phyloP scores from a whole-genome alignment of 2,113 vertebrate species.

The Siphamia tubifer region DNA sequence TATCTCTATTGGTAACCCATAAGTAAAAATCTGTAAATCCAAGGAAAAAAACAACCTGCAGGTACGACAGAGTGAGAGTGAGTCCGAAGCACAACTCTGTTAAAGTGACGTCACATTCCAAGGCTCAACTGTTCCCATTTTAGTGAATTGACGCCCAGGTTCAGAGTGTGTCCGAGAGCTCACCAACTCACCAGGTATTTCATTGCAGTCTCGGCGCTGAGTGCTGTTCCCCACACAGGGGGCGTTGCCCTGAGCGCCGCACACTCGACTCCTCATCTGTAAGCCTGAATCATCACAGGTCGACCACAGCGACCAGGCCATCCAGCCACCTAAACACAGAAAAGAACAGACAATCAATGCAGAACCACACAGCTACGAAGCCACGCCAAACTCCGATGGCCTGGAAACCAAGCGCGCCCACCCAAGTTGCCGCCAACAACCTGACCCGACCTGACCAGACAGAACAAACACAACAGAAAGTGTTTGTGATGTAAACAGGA shows the following conservation, averaged over 20 bases:
- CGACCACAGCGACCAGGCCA: constrained; percentile 94
- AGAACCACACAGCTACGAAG: constrained; percentile 2
- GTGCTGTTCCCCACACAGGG: constrained; percentile 91
- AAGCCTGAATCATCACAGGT: constrained; percentile 87
- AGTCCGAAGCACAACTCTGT: too few relatives aligned
- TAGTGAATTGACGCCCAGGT: too few relatives aligned
- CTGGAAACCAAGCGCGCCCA: constrained; percentile 42
- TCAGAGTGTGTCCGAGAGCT: neutral
- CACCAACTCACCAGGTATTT: constrained; percentile 88
- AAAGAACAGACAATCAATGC: constrained; percentile 12
- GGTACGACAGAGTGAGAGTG: too few relatives aligned
- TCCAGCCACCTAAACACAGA: constrained; percentile 90
- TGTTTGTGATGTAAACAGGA: constrained; percentile 56
- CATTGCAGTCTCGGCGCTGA: constrained; percentile 90
- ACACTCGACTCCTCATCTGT: constrained; percentile 87
- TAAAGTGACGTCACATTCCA: neutral
- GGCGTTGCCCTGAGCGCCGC: constrained; percentile 78
- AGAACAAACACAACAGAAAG: too few relatives aligned
- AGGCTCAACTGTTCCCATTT: too few relatives aligned
- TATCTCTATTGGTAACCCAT: too few relatives aligned
- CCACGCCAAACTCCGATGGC: neutral
- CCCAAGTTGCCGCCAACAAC: too few relatives aligned
- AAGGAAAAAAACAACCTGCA: too few relatives aligned
- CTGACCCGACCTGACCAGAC: too few relatives aligned
- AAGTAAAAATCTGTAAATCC: too few relatives aligned